Evolutionary conservation across 2,113 vertebrate genomes (phyloP).

Genomic region (Callopanchax toddi): DNA sequence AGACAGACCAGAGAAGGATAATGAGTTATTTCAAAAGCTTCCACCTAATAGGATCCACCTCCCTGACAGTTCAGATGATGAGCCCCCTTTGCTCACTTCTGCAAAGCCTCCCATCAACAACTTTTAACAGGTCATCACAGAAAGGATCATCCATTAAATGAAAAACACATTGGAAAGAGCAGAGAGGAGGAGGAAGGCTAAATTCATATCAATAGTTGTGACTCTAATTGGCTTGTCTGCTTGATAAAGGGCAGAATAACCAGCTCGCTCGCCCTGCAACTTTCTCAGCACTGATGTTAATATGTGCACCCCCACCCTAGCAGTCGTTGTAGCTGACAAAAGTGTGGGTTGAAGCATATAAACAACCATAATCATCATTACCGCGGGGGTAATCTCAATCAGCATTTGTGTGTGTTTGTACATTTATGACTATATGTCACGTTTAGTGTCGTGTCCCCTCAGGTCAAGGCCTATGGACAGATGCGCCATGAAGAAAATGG

Average conservation of each 20-base stretch:
- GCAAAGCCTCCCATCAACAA: conserved; percentile 49
- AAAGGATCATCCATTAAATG: conserved; percentile 64
- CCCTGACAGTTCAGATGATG: conserved; percentile 39
- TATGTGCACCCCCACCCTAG: conserved; percentile 21
- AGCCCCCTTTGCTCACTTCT: conserved; percentile 33
- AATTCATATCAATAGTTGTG: conserved; percentile 71
- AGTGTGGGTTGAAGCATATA: conserved; percentile 55
- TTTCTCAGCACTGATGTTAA: conserved; percentile 4
- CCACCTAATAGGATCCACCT: conserved; percentile 54
- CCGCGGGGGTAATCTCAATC: conserved; percentile 55
- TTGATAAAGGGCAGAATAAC: conserved; percentile 71
- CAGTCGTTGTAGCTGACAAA: conserved; percentile 54
- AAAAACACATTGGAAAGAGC: conserved; percentile 53
- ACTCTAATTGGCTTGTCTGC: conserved; percentile 72
- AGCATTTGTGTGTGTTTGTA: conserved; percentile 32
- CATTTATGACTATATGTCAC: conserved; percentile 53
- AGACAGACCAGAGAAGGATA: conserved; percentile 38
- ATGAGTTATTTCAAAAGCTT: conserved; percentile 69
- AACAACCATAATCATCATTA: conserved; percentile 72
- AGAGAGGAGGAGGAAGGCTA: conserved; percentile 27
- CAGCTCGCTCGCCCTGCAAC: conserved; percentile 1
- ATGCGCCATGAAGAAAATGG: conserved; percentile 60
- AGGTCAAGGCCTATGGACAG: conserved; percentile 69
- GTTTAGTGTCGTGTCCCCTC: conserved; percentile 52
- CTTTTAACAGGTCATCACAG: conserved; percentile 65